Percentiles rank a stretch among this genome's conserved stretches.
Evolutionary conservation across 2,113 vertebrate species (phyloP).

Genomic region (Daphoenositta chrysoptera): DNA sequence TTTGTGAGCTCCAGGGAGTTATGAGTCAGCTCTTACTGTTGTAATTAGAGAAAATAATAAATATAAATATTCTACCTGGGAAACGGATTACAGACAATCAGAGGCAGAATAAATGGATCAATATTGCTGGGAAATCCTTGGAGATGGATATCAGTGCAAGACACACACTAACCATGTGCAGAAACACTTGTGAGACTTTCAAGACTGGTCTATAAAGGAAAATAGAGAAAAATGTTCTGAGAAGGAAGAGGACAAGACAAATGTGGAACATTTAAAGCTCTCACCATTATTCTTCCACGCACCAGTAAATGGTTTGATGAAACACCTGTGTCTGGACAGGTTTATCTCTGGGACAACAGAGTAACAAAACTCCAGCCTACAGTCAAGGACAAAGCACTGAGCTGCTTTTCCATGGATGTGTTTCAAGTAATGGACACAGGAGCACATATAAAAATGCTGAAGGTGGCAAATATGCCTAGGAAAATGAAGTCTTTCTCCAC

Average conservation of each 20-base stretch:
- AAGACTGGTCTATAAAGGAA: not conserved
- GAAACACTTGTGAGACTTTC: not conserved
- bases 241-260: not conserved
- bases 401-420: not conserved
- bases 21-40: not conserved
- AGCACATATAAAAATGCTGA: not conserved
- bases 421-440: not conserved
- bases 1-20: not conserved
- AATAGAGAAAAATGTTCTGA: not conserved
- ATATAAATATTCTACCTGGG: not conserved
- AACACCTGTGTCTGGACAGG: not conserved
- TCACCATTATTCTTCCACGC: accelerated
- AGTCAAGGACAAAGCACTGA: not conserved
- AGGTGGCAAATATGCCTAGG: not conserved
- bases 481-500: not conserved
- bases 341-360: not conserved
- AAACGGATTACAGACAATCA: not conserved
- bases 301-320: not conserved
- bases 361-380: not conserved
- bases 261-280: not conserved
- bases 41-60: not conserved
- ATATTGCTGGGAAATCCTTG: not conserved
- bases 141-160: not conserved
- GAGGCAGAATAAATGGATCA: not conserved
- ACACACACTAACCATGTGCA: not conserved